A percentile compares a stretch with the other conserved stretches of the same genome.
These are phyloP conservation scores for Prolemur simus DNA, from an alignment of 2,113 vertebrate species.

Conservation along the genomic window DNA sequence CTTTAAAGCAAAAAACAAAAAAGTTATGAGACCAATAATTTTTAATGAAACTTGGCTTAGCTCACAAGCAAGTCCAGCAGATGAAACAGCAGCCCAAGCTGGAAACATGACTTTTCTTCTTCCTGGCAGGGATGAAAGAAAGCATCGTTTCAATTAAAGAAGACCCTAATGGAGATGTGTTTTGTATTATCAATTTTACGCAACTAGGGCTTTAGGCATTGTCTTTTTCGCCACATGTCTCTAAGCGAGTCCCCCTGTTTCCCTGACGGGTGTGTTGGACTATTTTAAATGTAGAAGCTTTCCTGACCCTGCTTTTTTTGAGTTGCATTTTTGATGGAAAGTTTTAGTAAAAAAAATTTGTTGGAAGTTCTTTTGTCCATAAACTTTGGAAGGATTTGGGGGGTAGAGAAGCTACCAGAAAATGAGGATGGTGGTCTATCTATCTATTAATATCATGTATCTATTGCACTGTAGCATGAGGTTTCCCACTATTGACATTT, in stretches of 20 bases:
- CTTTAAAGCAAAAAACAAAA: conserved; percentile 72
- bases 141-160: conserved; percentile 77
- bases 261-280: not conserved
- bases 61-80: conserved; percentile 78
- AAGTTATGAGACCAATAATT: conserved; percentile 85
- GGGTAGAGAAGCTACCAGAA: not conserved
- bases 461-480: not conserved
- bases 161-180: conserved; percentile 77
- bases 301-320: not conserved
- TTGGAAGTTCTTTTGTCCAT: not conserved
- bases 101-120: conserved; percentile 67
- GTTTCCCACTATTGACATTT: not conserved
- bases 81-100: conserved; percentile 78
- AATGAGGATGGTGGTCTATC: not conserved
- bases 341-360: not conserved
- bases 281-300: not conserved
- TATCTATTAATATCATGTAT: not conserved
- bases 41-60: conserved; percentile 86
- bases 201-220: conserved; percentile 55
- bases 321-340: not conserved
- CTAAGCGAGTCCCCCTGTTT: not conserved
- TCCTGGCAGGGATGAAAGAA: conserved; percentile 74
- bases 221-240: conserved; percentile 9
- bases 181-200: conserved; percentile 79
- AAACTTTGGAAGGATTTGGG: not conserved